phyloP scores from a whole-genome alignment of 2,113 vertebrate species.

The Chionomys nivalis region DNA sequence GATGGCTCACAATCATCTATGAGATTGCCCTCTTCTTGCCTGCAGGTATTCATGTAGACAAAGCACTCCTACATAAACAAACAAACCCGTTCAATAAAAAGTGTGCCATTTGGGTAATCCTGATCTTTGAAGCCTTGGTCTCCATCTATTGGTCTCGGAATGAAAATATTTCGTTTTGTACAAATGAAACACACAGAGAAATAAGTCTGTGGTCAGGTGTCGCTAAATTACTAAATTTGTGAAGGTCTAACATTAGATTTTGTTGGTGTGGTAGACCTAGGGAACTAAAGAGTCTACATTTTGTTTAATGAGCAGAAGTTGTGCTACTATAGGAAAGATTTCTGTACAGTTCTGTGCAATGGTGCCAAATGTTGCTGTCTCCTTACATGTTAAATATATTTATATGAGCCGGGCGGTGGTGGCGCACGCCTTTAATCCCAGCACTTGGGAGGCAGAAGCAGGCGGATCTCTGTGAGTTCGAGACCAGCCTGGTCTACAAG shows the following conservation, averaged over 20 bases:
- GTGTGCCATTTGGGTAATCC: background rate
- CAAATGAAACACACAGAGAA: background rate
- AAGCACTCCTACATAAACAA: background rate
- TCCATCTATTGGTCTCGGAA: background rate
- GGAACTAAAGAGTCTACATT: background rate
- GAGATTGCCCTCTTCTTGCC: background rate
- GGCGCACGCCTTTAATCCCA: too few species aligned
- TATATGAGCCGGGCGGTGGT: too few species aligned
- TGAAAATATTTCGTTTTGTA: background rate
- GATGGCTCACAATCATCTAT: background rate
- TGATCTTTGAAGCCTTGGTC: background rate
- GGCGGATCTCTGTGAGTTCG: too few species aligned
- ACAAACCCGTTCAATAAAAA: background rate
- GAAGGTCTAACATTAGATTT: background rate
- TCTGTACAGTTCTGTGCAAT: background rate
- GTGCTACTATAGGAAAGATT: background rate
- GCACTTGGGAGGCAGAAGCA: too few species aligned
- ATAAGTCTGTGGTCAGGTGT: background rate
- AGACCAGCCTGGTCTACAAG: too few species aligned
- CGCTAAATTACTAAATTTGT: background rate
- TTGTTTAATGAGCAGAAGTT: background rate
- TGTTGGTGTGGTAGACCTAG: background rate
- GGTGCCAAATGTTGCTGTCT: background rate
- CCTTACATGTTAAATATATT: too few species aligned
- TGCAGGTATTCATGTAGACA: background rate